Conservation (phyloP, 2,797 vertebrate genomes). For the Ispidina picta region DNA sequence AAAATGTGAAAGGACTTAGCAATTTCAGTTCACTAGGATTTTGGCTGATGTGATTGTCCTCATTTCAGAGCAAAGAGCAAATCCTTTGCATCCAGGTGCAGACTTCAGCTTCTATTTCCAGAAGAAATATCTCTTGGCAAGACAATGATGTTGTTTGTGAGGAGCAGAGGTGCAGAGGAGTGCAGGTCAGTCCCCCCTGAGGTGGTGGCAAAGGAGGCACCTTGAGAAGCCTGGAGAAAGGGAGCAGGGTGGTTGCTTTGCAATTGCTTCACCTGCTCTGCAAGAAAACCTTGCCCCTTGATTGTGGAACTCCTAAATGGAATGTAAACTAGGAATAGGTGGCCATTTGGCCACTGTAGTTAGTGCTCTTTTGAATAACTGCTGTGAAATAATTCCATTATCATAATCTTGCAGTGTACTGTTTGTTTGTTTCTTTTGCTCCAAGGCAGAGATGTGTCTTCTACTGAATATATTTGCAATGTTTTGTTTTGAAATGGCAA, state of each 20-base stretch:
- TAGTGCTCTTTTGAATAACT: neutral
- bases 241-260: neutral
- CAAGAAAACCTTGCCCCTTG: neutral
- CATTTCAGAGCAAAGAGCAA: neutral
- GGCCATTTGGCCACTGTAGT: neutral
- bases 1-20: constrained; percentile 22
- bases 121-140: neutral
- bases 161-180: neutral
- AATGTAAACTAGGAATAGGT: neutral
- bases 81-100: neutral
- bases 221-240: neutral
- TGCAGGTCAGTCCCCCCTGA: neutral
- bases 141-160: neutral
- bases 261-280: neutral
- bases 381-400: neutral
- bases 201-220: neutral
- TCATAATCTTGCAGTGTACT: neutral
- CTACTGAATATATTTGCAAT: neutral
- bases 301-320: neutral
- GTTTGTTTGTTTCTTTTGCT: constrained; percentile 4
- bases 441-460: neutral
- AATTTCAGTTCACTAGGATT: constrained; percentile 27
- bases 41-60: constrained; percentile 9
- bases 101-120: neutral
- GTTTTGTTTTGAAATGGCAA: constrained; percentile 17